Conservation (phyloP, 2,888 invertebrate species). For the Limnephilus auricula region DNA sequence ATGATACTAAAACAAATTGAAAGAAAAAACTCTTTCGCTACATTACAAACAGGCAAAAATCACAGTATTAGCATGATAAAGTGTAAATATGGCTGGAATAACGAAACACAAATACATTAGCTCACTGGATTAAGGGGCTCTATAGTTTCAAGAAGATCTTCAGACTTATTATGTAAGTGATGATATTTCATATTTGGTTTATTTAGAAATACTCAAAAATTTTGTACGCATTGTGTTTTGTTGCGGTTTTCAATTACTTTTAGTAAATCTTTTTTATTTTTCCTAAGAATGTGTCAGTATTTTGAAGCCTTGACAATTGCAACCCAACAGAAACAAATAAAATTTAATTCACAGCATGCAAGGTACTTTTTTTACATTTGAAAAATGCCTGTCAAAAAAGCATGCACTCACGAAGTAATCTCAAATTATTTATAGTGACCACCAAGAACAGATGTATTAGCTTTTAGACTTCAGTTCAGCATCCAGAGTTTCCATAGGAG, state of each 20-base stretch:
- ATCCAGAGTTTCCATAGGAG: background rate
- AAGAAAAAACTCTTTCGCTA: background rate
- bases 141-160: background rate
- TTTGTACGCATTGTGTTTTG: background rate
- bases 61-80: constrained; percentile 60
- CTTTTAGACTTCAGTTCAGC: background rate
- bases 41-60: constrained; percentile 21
- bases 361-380: background rate
- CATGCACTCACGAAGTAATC: background rate
- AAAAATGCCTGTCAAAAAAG: background rate
- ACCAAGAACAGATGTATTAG: background rate
- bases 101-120: constrained; percentile 59
- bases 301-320: background rate
- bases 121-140: background rate
- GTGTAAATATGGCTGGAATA: constrained; percentile 63
- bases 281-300: background rate
- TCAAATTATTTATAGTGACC: background rate
- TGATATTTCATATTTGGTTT: constrained; percentile 6
- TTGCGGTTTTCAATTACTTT: background rate
- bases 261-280: background rate
- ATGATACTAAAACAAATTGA: background rate
- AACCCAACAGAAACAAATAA: background rate
- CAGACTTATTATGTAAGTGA: constrained; percentile 2
- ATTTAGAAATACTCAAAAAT: background rate
- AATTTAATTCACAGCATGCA: background rate